Base-by-base conservation (phyloP, 1,140 invertebrate genomes). In the Maconellicoccus hirsutus region DNA sequence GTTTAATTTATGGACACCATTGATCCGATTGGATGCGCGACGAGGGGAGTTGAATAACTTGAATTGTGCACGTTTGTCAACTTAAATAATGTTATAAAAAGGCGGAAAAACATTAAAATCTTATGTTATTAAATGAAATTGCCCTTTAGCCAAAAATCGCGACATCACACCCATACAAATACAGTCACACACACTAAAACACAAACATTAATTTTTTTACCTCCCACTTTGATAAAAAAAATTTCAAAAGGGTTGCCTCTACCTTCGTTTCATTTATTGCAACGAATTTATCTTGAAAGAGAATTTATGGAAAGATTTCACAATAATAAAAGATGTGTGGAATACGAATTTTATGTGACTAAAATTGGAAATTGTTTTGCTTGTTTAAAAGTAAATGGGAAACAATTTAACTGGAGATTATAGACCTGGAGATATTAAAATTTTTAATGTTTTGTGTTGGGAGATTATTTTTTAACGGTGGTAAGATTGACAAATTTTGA, bases 181-280 rank as follows among this genome's bases (percentile, higher is more conserved):
- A 33, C 42, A 52, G 42, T 8, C 42, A 52, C 42, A 52, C 42
- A 52, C 42, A 52, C 42, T 52, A 16, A 19, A 16, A 52, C 42
- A 52, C 42, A 52, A 52, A 52, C 42, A 52, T 16, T 52, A 52
- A 8, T 52, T 52, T 52, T 52, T 52, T 52, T 19, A 52, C 42
- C 42, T 52, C 42, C 42, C 42, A 52, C 42, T 52, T 52, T 52
- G 42, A 52, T 52, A 52, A 52, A 52, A 52, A 52, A 52, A 52
- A 52, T 16, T 16, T 16, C 2, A 16, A 2, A 52, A 52, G 42
- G 12, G 42, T 19, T 52, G 42, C 29, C 29, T 33, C 29, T 3
- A 33, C 3, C 4, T 6, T 3, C 4, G 29, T 33, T 33, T 33
- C n/a, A n/a, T n/a, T n/a, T n/a, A n/a, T n/a, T n/a, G n/a, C n/a